Base-by-base conservation (phyloP, 1,140 invertebrate genomes). In the Euwallacea fornicatus region DNA sequence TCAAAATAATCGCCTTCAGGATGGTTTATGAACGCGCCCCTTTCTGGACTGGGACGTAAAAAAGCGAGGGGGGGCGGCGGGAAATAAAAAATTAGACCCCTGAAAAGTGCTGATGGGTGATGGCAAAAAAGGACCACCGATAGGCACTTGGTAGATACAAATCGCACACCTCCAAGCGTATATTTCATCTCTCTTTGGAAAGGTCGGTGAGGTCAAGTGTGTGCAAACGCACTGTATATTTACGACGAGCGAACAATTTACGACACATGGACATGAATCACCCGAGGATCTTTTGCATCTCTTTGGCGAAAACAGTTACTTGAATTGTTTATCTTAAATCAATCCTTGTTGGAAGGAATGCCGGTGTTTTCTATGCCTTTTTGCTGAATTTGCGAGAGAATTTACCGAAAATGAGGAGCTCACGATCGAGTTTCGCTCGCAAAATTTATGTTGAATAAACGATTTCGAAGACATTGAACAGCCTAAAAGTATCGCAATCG, bases 221-320 rank as follows among this genome's bases (percentile, higher is more conserved):
- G 62, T 33, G 44, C 62, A 7, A 64, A 64, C 62, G 47, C 62
- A 50, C 62, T 50, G 62, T 64, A 50, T 64, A 64, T 64, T 64
- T 64, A 64, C 62, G 62, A 64, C 46, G 9, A 47, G 46, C 46
- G 46, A 50, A 64, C 62, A 53, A 47, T 64, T 64, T 53, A 7
- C 10, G 62, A 64, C 62, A 64, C 44, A 64, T 53, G 44, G 15
- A 41, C 16, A 64, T 64, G 50, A 64, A 33, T 64, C 62, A 64
- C 16, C 9, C 42, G 16, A 64, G 15, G 43, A 64, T 64, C 7
- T 33, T n/a, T 21, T 11, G 8, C 59, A 13, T 61, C 11, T 61
- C 21, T 33, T 33, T 33, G 21, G 21, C 59, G 62, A 15, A 64
- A 64, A 64, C 62, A 21, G 62, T 64, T 64, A 64, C 8, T 47